Conservation (phyloP, 2,888 invertebrate genomes). For the Poecilobothrus nobilitatus region DNA sequence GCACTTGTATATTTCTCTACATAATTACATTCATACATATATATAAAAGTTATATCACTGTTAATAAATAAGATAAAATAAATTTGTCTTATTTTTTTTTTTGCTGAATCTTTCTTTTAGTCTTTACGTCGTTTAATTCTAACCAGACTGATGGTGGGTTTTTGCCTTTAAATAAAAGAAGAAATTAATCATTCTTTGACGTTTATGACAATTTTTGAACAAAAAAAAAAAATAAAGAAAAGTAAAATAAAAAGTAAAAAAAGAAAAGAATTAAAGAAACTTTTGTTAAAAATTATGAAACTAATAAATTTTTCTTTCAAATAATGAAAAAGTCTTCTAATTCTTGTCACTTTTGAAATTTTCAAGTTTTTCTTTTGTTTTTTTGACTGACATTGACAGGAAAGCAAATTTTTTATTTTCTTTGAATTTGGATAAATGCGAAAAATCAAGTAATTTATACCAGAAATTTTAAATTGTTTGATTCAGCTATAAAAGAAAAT, state of each 20-base stretch:
- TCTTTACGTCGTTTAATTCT: no score
- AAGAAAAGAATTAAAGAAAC: no score
- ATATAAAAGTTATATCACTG: no score
- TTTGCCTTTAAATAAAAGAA: background rate
- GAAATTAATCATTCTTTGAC: conserved; percentile 3
- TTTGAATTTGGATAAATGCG: no score
- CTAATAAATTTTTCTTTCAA: background rate
- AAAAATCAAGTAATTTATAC: no score
- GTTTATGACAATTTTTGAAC: background rate
- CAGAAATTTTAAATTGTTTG: background rate
- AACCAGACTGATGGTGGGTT: background rate
- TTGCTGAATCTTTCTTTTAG: no score
- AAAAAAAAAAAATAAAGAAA: background rate
- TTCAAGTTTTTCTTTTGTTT: background rate
- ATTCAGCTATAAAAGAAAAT: background rate
- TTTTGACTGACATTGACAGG: background rate
- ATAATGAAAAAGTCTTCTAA: conserved; percentile 1
- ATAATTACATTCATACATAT: no score
- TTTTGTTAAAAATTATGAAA: no score
- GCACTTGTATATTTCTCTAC: no score
- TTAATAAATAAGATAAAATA: no score
- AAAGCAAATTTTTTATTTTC: background rate
- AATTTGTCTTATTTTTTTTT: no score
- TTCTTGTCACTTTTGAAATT: background rate
- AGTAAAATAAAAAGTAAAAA: background rate